phyloP scores from a whole-genome alignment of 2,113 vertebrate species.

The Petrocephalus microphthalmus region DNA sequence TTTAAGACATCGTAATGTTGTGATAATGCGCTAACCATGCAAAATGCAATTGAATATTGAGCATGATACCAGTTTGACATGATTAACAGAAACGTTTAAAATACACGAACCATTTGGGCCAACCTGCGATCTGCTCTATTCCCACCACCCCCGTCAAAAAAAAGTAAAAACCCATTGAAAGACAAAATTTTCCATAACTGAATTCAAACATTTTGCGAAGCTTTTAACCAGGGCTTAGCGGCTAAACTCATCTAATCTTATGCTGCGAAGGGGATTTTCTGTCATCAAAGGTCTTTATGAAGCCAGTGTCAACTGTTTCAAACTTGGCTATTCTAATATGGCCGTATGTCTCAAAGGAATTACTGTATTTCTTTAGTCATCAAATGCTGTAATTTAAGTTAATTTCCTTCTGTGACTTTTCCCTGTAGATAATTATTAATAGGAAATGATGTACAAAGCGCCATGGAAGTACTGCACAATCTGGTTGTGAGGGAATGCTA shows the following conservation, averaged over 20 bases:
- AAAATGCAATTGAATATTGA: too few relatives aligned
- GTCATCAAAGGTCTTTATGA: neutral
- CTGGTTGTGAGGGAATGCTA: neutral
- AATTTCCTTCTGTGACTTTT: neutral
- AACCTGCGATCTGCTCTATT: too few relatives aligned
- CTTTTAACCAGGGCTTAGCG: neutral
- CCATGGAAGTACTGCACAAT: neutral
- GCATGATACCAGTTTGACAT: neutral
- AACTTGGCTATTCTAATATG: neutral
- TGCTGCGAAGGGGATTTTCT: neutral
- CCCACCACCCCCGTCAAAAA: too few relatives aligned
- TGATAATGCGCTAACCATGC: too few relatives aligned
- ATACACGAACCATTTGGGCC: neutral
- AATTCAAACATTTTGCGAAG: neutral
- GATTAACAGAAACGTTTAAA: neutral
- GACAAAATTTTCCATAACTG: neutral
- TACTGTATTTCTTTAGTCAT: neutral
- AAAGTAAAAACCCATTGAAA: neutral
- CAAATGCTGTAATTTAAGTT: neutral
- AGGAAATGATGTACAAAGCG: neutral
- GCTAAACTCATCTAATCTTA: neutral
- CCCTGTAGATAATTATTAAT: neutral
- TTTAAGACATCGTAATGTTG: too few relatives aligned
- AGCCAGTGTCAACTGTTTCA: neutral
- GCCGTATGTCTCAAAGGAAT: neutral